Percentiles rank a stretch among this genome's conserved stretches.
These are phyloP conservation scores for Oostethus manadensis DNA, from an alignment of 2,113 vertebrate species.

Conservation along the genomic window DNA sequence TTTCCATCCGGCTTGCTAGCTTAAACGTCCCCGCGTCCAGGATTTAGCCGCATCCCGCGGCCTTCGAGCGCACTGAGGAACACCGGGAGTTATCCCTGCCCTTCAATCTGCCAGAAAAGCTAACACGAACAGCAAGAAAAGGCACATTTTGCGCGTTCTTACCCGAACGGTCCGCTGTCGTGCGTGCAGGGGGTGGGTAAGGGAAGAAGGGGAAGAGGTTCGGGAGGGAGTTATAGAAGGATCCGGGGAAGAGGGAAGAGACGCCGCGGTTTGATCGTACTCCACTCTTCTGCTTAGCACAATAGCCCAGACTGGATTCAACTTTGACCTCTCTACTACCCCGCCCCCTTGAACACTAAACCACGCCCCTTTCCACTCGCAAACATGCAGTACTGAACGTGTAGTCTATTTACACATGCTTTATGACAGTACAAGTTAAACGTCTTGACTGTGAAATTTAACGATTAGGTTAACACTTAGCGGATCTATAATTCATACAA, in stretches of 20 bases:
- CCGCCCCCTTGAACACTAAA: constrained; percentile 32
- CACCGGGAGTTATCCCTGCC: constrained; percentile 41
- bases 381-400: not conserved
- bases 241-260: constrained; percentile 76
- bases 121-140: constrained; percentile 12
- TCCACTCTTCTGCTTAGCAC: constrained; percentile 71
- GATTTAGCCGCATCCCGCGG: constrained; percentile 58
- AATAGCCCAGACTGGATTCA: constrained; percentile 66
- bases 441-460: too few species aligned
- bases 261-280: constrained; percentile 64
- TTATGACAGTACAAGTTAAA: too few species aligned
- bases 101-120: constrained; percentile 35
- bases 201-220: constrained; percentile 76
- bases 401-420: too few species aligned
- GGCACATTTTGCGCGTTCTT: constrained; percentile 29
- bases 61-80: constrained; percentile 45
- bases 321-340: constrained; percentile 57
- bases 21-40: constrained; percentile 31
- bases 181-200: constrained; percentile 66
- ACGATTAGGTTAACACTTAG: too few species aligned
- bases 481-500: too few species aligned
- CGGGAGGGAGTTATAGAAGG: constrained; percentile 75
- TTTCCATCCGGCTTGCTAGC: constrained; percentile 43
- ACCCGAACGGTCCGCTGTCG: constrained; percentile 61
- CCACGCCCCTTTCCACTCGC: constrained; percentile 16